Evolutionary conservation across 2,888 invertebrate species (phyloP), one percentile per base, ranked within the genome.

Genomic region (Agonopterix arenella): DNA sequence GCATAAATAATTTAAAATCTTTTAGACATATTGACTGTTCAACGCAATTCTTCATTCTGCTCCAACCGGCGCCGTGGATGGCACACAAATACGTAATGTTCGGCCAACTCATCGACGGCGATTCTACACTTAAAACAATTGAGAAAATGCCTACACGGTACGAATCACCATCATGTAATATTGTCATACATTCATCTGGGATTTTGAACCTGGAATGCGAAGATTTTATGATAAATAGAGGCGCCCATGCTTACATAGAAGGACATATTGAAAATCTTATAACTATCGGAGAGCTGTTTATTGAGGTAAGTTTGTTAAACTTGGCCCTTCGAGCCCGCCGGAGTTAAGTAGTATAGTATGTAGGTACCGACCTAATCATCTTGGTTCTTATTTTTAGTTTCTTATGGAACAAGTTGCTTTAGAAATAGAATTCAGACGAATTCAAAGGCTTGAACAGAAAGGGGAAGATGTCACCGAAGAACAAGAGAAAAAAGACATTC

Each of bases 31-130:
- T 71, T 11, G 90, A 92, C 56, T 94, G 94, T 70, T 91, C 90
- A 4, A 92, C 93, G 1, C 94, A 94, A 75, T 94, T 94, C 71
- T 92, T 92, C 66, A 85, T 95, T 11, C 86, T 92, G 10, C 78
- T 94, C 11, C 91, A 92, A 73, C 90, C 93, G 4, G 88, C 92
- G 4, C 78, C 89, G 3, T 95, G 94, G 94, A 94, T 95, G 94
- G 90, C 92, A 59, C 80, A 85, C 52, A 91, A 90, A 77, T 94
- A 93, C 66, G 94, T 95, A 4, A 94, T 93, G 1, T 94, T 95
- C 69, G 95, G 94, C 1, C 92, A 93, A 76, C 80, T 94, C 2
- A 82, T 94, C 38, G 93, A 93, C 59, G 94, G 94, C 1, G 91
- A 91, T 50, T 76, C 88, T 45, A 90, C 92, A 10, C 76, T 95